Evolutionary conservation across 2,797 vertebrate species (phyloP), one percentile per base, ranked within the genome.

Genomic region (Rhinoraja longicauda): DNA sequence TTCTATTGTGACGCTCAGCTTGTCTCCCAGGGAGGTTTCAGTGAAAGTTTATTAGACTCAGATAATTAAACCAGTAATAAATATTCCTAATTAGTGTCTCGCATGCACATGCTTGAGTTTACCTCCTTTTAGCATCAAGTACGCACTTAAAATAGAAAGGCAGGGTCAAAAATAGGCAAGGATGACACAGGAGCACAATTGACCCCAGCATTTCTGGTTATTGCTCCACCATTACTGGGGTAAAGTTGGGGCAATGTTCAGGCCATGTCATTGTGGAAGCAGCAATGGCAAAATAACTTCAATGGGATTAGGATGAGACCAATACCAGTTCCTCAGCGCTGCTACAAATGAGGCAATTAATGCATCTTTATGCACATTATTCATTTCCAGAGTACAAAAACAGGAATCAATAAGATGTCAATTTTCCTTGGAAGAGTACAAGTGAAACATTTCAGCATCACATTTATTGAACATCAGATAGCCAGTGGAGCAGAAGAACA

Each of bases 1-100:
- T 94, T 97, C 96, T 97, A 96, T 97, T 96, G 94, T 95, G 94
- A 95, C 95, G 96, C 95, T 95, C 96, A 93, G 96, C 95, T 94
- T 95, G 95, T 96, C 96, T 96, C 95, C 96, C 97, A 97, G 96
- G 96, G 97, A 96, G 96, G 96, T 97, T 96, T 96, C 95, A 94
- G 94, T 95, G 95, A 94, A 95, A 96, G 96, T 95, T 94, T 96
- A 97, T 97, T 96, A 95, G 94, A 95, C 95, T 96, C 96, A 96
- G 96, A 97, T 97, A 97, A 97, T 97, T 96, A 96, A 96, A 96
- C 95, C 95, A 96, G 95, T 95, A 95, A 95, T 95, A 94, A 39
- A 73, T 81, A 95, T 94, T 96, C 95, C 95, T 96, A 96, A 96
- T 95, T 95, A 94, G 95, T 95, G 95, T 96, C 96, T 95, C 94